A percentile compares a stretch with the other conserved stretches of the same genome.
Evolutionary conservation across 2,888 invertebrate species (phyloP).

Genomic region (Polymixis flavicincta): DNA sequence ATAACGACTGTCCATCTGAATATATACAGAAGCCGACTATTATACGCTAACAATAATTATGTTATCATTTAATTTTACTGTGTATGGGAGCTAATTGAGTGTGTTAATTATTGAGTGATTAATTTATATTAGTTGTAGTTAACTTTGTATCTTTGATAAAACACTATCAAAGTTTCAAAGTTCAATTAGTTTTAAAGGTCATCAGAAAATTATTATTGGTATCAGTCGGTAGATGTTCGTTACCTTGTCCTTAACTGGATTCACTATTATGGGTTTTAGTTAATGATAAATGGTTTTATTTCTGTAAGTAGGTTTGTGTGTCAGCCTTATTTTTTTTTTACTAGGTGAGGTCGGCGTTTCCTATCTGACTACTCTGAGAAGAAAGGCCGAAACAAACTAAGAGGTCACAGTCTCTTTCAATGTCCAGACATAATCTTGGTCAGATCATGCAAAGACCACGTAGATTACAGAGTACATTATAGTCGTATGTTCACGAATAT

Average conservation of each 20-base stretch:
- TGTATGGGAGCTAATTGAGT: slow-evolving; percentile 33
- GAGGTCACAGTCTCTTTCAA: too few species aligned
- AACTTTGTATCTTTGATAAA: slow-evolving; percentile 12
- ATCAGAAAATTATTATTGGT: slow-evolving; percentile 2
- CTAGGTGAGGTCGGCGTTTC: too few species aligned
- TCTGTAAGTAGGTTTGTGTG: too few species aligned
- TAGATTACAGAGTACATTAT: too few species aligned
- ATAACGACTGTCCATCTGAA: slow-evolving; percentile 18
- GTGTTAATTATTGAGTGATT: slow-evolving; percentile 31
- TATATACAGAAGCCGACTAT: slow-evolving; percentile 31
- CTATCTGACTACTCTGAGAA: too few species aligned
- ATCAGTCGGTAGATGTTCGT: neutral
- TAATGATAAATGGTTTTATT: too few species aligned
- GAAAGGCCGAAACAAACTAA: too few species aligned
- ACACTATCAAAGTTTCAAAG: neutral
- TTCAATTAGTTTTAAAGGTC: neutral
- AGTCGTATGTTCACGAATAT: too few species aligned
- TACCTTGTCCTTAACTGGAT: neutral
- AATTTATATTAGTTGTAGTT: slow-evolving; percentile 21
- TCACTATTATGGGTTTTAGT: neutral
- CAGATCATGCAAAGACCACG: too few species aligned
- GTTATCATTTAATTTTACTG: slow-evolving; percentile 44
- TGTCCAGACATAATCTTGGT: too few species aligned
- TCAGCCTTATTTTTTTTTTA: too few species aligned
- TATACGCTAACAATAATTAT: slow-evolving; percentile 31